Evolutionary conservation across 2,888 invertebrate genomes (phyloP).

Genomic region (Neoscelio sp.): DNA sequence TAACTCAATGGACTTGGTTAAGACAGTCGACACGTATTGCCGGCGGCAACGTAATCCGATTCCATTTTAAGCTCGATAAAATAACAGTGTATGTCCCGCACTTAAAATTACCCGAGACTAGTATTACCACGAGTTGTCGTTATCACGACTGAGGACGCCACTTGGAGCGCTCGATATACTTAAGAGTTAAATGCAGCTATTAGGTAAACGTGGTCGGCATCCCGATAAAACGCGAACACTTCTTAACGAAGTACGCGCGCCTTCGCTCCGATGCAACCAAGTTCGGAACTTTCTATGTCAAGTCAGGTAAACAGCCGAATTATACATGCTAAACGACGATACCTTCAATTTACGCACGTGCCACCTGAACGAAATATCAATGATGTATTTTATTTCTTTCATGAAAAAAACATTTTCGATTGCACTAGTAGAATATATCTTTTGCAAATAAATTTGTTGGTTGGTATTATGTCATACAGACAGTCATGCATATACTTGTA

Average conservation of each 20-base stretch:
- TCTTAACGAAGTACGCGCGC: conserved; percentile 62
- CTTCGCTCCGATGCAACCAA: conserved; percentile 32
- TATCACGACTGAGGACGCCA: conserved; percentile 63
- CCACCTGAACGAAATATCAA: conserved; percentile 17
- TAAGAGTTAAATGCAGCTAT: conserved; percentile 68
- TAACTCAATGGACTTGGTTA: conserved; percentile 23
- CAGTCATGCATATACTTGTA: no score
- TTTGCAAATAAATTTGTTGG: no score
- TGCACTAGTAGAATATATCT: background rate
- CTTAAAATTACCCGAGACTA: conserved; percentile 67
- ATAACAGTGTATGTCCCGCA: conserved; percentile 66
- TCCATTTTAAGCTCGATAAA: conserved; percentile 67
- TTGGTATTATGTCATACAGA: no score
- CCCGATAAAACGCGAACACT: conserved; percentile 62
- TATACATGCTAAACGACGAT: conserved; percentile 59
- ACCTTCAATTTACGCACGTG: conserved; percentile 33
- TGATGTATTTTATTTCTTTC: background rate
- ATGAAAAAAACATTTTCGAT: no score
- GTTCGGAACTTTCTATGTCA: conserved; percentile 54
- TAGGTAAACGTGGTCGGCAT: conserved; percentile 67
- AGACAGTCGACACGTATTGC: conserved; percentile 25
- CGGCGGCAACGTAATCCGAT: conserved; percentile 61
- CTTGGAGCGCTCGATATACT: conserved; percentile 67
- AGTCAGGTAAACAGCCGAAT: conserved; percentile 50
- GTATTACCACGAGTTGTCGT: conserved; percentile 67